Evolutionary conservation across 2,888 invertebrate genomes (phyloP), one percentile per base, ranked within the genome.

Genomic region (Lasioglossum pauxillum): DNA sequence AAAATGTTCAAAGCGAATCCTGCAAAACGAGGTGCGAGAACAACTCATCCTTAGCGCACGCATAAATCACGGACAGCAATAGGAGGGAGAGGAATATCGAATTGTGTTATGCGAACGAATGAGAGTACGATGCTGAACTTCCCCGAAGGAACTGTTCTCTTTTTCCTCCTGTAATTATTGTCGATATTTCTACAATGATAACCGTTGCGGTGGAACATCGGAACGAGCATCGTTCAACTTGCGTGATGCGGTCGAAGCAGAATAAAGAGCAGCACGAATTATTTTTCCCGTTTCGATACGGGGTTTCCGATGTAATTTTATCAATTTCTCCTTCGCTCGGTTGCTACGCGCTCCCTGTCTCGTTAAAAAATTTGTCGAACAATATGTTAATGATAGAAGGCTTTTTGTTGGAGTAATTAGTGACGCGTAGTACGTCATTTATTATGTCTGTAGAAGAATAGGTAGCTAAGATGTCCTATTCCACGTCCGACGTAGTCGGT

Each of bases 141-240:
- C 10, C 38, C 72, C 38, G 41, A 38, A 44, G 44, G 23, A 16
- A 31, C 64, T 72, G 19, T 35, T 8, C 73, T 35, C 76, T 67
- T 71, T 81, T 73, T 60, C 64, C n/a, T 44, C 10, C 64, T 12
- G 19, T 49, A 78, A 44, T 64, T 79, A 84, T 78, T 73, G 75
- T 82, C 81, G 86, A 88, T 86, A 86, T 72, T 88, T 75, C 38
- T 69, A 38, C 73, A 49, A 80, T 78, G 88, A 88, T 86, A 88
- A 85, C 80, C 75, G 76, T 75, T 76, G 69, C 73, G 64, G 67
- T 31, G 57, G 31, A 78, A 23, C 71, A 76, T 82, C 75, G 82
- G 14, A 82, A 78, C 80, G 76, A 31, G 79, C 72, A 16, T 73
- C 31, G 60, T 81, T 74, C 67, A 23, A 73, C 46, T 77, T 75